Evolutionary conservation across 1,140 invertebrate genomes (phyloP), one percentile per base, ranked within the genome.

Genomic region (Aethina tumida): DNA sequence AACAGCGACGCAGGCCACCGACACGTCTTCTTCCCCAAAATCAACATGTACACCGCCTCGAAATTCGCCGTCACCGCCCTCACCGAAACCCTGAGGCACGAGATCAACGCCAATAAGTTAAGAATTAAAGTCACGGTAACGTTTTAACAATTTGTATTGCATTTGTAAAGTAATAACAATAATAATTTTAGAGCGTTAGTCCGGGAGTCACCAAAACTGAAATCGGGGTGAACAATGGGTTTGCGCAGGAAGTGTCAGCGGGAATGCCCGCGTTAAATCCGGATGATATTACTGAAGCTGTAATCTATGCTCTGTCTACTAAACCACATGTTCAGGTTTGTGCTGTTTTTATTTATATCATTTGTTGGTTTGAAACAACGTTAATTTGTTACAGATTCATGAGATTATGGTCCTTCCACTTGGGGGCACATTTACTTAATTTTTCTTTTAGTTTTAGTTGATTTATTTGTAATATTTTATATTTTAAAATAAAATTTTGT

Each of bases 31-130:
- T 15, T 36, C 3, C 43, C 41, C 5, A 20, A 30, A 16, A 9
- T 43, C 25, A 63, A 63, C 44, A 22, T 67, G 18, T 77, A 77
- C 55, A 51, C 64, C 13, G 63, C 66, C 5, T 67, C 65, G 9
- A 78, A 77, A 53, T 68, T 64, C 50, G 71, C 66, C 12, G 63
- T 69, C 12, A 66, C 64, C 4, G 67, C 69, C 4, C 49, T 78
- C 20, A 66, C 68, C 10, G 65, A 75, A 26, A 65, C 63, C 9
- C 46, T 75, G 4, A 55, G 70, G 15, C 53, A 61, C 4, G 74
- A 79, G 53, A 51, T 79, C 17, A 44, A 52, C 5, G 39, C 30
- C n/a, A 25, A 50, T 8, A 51, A 58, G 19, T 40, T 48, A 17
- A 49, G 47, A 35, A 67, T 68, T 28, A 60, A 60, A 52, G 45